Evolutionary conservation across 2,888 invertebrate genomes (phyloP).

Genomic region (Patella caerulea): DNA sequence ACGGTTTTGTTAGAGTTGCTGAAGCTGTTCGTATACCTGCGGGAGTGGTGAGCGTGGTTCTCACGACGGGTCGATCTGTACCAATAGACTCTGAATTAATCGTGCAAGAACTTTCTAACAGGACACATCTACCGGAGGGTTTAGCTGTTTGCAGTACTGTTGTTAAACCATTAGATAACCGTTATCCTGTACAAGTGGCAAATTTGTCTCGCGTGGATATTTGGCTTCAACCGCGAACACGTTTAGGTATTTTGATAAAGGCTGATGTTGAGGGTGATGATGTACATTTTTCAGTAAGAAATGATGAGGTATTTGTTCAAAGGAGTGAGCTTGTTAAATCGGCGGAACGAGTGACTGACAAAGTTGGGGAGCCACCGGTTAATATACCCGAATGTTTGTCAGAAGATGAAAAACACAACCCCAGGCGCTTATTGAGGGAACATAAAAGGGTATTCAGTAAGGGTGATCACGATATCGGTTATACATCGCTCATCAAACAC

Average conservation of each 20-base stretch:
- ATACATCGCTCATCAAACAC: conserved; percentile 23
- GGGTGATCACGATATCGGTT: conserved; percentile 22
- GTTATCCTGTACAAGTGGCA: neutral
- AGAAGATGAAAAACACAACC: conserved; percentile 11
- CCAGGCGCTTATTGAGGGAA: conserved; percentile 13
- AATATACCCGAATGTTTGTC: neutral
- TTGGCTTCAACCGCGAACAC: neutral
- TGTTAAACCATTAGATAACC: neutral
- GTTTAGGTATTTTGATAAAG: neutral
- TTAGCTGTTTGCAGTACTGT: neutral
- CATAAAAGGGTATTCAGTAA: conserved; percentile 21
- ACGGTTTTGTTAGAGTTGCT: neutral
- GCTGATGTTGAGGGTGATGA: neutral
- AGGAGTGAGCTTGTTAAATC: neutral
- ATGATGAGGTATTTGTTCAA: neutral
- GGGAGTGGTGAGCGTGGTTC: neutral
- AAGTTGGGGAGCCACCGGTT: neutral
- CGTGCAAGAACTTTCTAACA: neutral
- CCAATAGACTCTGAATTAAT: neutral
- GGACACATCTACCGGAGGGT: neutral
- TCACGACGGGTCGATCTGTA: conserved; percentile 1
- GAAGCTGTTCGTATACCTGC: conserved; percentile 8
- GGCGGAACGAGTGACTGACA: neutral
- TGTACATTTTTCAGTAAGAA: neutral
- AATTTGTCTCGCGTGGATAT: neutral